A percentile compares a stretch with the other conserved stretches of the same genome.
phyloP scores from a whole-genome alignment of 2,113 vertebrate genomes.

The Ivindomyrus marchei region DNA sequence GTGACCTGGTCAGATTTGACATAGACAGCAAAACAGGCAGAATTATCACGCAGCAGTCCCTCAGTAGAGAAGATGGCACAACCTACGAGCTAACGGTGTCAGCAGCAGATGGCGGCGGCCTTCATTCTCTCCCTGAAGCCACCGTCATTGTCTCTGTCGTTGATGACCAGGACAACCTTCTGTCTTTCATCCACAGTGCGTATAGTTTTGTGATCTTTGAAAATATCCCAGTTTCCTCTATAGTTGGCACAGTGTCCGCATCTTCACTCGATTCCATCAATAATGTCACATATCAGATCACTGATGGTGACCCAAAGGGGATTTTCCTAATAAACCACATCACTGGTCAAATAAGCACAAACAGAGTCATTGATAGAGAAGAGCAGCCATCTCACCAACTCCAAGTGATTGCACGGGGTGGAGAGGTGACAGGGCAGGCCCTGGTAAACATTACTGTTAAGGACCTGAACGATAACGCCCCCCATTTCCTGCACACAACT shows the following conservation, averaged over 20 bases:
- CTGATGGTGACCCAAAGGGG: constrained; percentile 82
- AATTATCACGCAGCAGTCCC: constrained; percentile 74
- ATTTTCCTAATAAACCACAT: constrained; percentile 70
- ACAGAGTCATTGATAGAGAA: constrained; percentile 81
- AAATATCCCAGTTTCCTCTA: constrained; percentile 75
- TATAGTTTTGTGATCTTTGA: constrained; percentile 98
- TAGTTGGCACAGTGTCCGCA: constrained; percentile 79
- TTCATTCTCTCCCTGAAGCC: constrained; percentile 78
- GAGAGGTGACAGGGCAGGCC: constrained; percentile 78
- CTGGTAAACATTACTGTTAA: constrained; percentile 88
- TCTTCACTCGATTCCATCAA: constrained; percentile 82
- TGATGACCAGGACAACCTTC: constrained; percentile 90
- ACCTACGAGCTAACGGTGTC: constrained; percentile 82
- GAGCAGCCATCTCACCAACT: constrained; percentile 87
- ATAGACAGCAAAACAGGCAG: constrained; percentile 76
- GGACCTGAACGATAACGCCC: constrained; percentile 92
- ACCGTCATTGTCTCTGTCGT: constrained; percentile 88
- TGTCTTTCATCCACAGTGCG: constrained; percentile 74
- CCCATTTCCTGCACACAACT: constrained; percentile 73
- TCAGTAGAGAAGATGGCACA: constrained; percentile 89
- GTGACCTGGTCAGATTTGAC: constrained; percentile 80
- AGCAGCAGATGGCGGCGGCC: constrained; percentile 80
- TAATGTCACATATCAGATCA: constrained; percentile 90
- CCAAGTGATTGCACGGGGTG: constrained; percentile 82
- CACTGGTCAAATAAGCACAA: constrained; percentile 77